Base-by-base conservation (phyloP, 2,888 invertebrate species). In the Meghimatium bilineatum region DNA sequence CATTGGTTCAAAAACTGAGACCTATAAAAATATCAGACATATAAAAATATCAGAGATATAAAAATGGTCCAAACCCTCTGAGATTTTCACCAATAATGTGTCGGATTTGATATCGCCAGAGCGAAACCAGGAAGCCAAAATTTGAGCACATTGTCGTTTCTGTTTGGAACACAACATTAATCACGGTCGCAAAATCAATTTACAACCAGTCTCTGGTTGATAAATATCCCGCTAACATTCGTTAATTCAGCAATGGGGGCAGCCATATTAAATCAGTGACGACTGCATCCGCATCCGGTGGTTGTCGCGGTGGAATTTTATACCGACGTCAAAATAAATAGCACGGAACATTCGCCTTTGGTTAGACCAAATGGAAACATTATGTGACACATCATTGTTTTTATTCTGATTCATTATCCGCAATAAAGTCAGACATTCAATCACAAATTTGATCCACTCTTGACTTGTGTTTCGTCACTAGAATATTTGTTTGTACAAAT, bases 221-320 rank as follows among this genome's bases (percentile, higher is more conserved):
- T 72, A 49, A 72, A 72, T 44, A 44, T 44, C 44, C 3, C 12
- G 29, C 26, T n/a, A 38, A 72, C 49, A 34, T 49, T 72, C 3
- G 17, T 26, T n/a, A 72, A 72, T 29, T n/a, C 29, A 14, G 49
- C 71, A n/a, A n/a, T 0, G 6, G 44, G 6, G 44, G 29, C 14
- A n/a, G n/a, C 49, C 72, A 49, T 44, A 72, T 44, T 72, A 72
- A 72, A 72, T 72, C 72, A 72, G 72, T 26, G 44, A 23, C 44
- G 49, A 14, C 49, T 44, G 72, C 49, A 12, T n/a, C 1, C 44
- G 23, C 14, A 49, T 44, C 72, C 72, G 17, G 14, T 12, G 49
- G 72, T 44, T 14, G 29, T 29, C n/a, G 29, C n/a, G 44, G 44
- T 14, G 1, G 49, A 29, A 29, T 63, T 2, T 63, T 2, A 23